These are phyloP conservation scores for Pterostichus niger DNA, from an alignment of 2,888 invertebrate species.

Conservation along the genomic window DNA sequence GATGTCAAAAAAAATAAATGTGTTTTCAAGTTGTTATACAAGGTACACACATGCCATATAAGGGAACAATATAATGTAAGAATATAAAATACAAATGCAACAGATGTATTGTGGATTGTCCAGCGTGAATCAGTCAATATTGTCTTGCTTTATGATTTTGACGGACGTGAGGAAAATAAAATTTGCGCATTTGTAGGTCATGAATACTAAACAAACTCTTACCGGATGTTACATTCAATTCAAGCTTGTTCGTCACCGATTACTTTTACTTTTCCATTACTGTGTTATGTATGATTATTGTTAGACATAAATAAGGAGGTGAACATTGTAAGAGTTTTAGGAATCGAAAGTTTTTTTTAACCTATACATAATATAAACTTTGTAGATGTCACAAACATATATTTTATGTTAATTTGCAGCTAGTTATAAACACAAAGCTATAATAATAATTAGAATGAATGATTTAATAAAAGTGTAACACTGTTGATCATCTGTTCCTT, in stretches of 20 bases:
- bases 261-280: not conserved
- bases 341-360: not conserved
- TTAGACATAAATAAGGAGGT: too few species aligned
- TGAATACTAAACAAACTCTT: not conserved
- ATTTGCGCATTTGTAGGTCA: conserved; percentile 1
- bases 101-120: not conserved
- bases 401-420: conserved; percentile 25
- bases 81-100: too few species aligned
- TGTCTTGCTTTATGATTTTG: not conserved
- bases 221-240: not conserved
- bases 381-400: not conserved
- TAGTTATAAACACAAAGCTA: conserved; percentile 31
- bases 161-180: not conserved
- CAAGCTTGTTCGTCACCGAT: not conserved
- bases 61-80: too few species aligned
- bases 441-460: conserved; percentile 47
- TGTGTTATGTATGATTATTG: too few species aligned
- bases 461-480: conserved; percentile 18
- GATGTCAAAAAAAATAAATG: not conserved
- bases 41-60: too few species aligned
- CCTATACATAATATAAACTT: too few species aligned
- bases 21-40: too few species aligned
- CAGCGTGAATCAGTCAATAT: not conserved
- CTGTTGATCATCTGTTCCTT: too few species aligned
- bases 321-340: too few species aligned